Evolutionary conservation across 2,113 vertebrate genomes (phyloP), one percentile per base, ranked within the genome.

Genomic region (Reinhardtius hippoglossoides): DNA sequence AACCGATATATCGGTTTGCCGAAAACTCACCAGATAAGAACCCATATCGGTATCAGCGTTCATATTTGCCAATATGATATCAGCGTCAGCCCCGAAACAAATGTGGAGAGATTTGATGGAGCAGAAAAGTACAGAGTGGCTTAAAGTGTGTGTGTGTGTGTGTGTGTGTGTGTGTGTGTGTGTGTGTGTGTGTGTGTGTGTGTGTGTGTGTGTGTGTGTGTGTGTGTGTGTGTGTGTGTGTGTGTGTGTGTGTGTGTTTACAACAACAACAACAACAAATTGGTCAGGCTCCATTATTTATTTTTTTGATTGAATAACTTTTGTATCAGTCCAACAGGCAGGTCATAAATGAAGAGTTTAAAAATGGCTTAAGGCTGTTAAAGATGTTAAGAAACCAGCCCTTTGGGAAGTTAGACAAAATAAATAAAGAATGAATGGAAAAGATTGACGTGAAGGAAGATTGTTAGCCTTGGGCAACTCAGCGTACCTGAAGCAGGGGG

Each of bases 111-210:
- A 85, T 82, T 80, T 78, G 65, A 71, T 82, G 80, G 83, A 75
- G 80, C 74, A 72, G 77, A 71, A 78, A 83, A 79, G 76, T 55
- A 69, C 64, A 60, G 72, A 72, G 63, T 52, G 60, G 71, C 67
- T 80, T 67, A 74, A 64, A 69, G 58, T 71, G 23, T 31, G 23
- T 42, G 20, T 24, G 44, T 21, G 26, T 58, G 20, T 37, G 18
- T 61, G 58, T 70, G 23, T 27, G 23, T 40, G 20, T 55, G 24
- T 60, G 20, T 40, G 27, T 60, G 18, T 60, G n/a, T n/a, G n/a
- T n/a, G n/a, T n/a, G n/a, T n/a, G n/a, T n/a, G n/a, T n/a, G 58
- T 71, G 23, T 31, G 23, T 42, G 20, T 24, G 44, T 21, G 35
- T n/a, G 31, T 18, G 31, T 61, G 6, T 37, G 20, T n/a, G 18